Conservation (phyloP, 2,113 vertebrate species). For the Ifrita kowaldi region DNA sequence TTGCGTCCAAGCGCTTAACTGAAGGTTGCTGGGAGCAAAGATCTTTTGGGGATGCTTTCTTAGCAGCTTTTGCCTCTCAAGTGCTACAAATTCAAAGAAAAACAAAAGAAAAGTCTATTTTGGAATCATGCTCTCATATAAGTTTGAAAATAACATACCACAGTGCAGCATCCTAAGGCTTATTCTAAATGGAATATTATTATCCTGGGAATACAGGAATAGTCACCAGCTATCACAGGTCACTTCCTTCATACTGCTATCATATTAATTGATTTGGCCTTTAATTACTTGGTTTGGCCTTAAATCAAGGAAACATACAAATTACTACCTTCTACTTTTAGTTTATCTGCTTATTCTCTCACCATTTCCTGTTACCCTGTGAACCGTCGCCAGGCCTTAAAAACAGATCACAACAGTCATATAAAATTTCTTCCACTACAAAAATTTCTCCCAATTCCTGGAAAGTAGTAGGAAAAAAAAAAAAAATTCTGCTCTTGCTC, state of each 20-base stretch:
- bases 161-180: not conserved
- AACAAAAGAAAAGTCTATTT: not conserved
- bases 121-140: not conserved
- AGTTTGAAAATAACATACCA: not conserved
- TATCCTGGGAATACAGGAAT: not conserved
- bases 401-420: not conserved
- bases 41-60: not conserved
- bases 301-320: not conserved
- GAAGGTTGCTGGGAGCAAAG: not conserved
- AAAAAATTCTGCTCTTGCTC: not conserved
- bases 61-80: not conserved
- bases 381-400: not conserved
- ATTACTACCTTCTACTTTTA: not conserved
- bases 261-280: not conserved
- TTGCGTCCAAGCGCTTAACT: not conserved
- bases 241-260: not conserved
- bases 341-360: not conserved
- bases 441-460: not conserved
- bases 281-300: not conserved
- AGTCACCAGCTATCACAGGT: not conserved
- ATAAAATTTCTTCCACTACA: not conserved
- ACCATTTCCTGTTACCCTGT: not conserved
- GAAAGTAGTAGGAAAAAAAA: not conserved
- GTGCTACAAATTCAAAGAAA: not conserved
- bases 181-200: not conserved